Percentiles rank a stretch among this genome's conserved stretches.
These are phyloP conservation scores for Mythimna impura DNA, from an alignment of 2,888 invertebrate genomes.

Conservation along the genomic window DNA sequence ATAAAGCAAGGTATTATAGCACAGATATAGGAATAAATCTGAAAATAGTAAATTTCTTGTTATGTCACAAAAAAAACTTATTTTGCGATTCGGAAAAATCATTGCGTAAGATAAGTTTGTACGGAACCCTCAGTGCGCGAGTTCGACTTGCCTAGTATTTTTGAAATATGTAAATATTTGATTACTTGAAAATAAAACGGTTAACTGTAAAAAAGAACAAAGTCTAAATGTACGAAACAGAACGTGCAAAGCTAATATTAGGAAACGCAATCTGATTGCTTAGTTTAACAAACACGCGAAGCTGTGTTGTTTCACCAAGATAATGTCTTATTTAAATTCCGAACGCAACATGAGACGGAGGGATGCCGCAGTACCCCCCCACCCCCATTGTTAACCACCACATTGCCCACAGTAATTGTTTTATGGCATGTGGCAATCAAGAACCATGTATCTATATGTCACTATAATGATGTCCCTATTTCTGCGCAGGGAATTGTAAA, in stretches of 20 bases:
- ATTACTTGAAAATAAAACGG: no score
- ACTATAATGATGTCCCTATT: constrained; percentile 19
- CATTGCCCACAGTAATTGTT: constrained; percentile 59
- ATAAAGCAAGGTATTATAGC: no score
- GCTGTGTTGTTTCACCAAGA: constrained; percentile 31
- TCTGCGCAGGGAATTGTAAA: constrained; percentile 33
- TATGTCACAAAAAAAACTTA: no score
- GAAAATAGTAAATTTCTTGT: no score
- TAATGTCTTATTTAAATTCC: constrained; percentile 59
- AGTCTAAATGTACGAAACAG: not conserved
- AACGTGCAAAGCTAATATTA: constrained; percentile 27
- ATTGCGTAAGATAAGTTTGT: no score
- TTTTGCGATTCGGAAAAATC: no score
- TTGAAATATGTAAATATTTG: no score
- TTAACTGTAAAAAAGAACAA: constrained; percentile 1
- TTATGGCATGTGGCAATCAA: constrained; percentile 61
- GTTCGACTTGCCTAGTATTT: no score
- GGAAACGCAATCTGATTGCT: constrained; percentile 30
- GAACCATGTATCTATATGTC: constrained; percentile 9
- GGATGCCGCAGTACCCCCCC: not conserved
- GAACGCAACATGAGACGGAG: constrained; percentile 29
- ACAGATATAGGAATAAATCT: no score
- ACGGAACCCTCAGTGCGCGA: no score
- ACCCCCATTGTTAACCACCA: constrained; percentile 39
- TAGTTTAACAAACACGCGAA: constrained; percentile 32